Percentiles rank a stretch among this genome's conserved stretches.
Conservation (phyloP, 2,113 vertebrate genomes). For the Etheostoma spectabile region DNA sequence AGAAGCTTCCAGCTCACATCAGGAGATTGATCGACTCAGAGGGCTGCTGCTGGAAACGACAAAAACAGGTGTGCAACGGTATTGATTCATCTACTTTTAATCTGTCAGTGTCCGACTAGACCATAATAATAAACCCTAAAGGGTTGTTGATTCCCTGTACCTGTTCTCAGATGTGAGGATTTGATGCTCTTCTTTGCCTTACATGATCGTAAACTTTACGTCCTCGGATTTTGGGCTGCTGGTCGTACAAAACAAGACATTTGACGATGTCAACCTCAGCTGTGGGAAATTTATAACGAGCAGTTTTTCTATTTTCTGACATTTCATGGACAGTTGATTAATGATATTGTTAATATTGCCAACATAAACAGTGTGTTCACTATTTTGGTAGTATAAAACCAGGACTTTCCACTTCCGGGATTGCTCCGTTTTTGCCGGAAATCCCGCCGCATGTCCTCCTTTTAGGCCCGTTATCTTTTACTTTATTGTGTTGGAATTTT, state of each 20-base stretch:
- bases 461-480: no score
- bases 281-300: neutral
- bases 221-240: no score
- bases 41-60: constrained; percentile 52
- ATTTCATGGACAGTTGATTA: no score
- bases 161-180: neutral
- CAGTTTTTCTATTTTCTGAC: no score
- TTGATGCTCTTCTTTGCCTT: neutral
- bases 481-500: no score
- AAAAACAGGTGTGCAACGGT: constrained; percentile 43
- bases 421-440: no score
- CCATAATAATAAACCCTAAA: neutral
- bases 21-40: constrained; percentile 66
- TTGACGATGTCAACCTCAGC: neutral
- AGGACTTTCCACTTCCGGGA: no score
- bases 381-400: no score
- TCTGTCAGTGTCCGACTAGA: neutral
- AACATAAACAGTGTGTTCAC: neutral
- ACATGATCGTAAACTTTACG: no score
- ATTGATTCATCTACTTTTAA: neutral
- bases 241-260: neutral
- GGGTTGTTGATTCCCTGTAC: neutral
- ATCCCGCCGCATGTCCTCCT: no score
- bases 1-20: constrained; percentile 56
- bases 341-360: neutral